Evolutionary conservation across 2,113 vertebrate genomes (phyloP), one percentile per base, ranked within the genome.

Genomic region (Datnioides undecimradiatus): DNA sequence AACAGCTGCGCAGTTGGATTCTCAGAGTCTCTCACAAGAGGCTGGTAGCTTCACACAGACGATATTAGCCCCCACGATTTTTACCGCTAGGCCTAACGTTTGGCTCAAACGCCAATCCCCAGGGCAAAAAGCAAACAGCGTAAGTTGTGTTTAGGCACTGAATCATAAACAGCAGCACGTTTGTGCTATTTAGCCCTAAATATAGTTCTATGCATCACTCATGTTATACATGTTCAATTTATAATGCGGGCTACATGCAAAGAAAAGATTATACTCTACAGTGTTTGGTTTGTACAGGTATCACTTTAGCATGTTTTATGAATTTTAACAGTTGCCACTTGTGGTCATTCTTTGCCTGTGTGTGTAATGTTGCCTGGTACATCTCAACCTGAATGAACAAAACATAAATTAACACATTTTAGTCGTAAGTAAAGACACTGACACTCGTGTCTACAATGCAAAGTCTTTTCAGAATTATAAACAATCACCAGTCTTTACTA

Each of bases 71-170:
- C 34, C 41, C 46, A 57, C 29, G 21, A 13, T 38, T 38, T 38
- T 68, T 54, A 17, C 38, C 49, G 33, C 38, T 57, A 21, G 17
- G 46, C 0, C 1, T 43, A 66, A 62, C 11, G 14, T n/a, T 40
- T 84, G 25, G 49, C 48, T 49, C 21, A 36, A 65, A 70, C 6
- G 17, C 48, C 40, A 64, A 64, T 6, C 3, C 8, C 71, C 19
- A 0, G 31, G 23, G 41, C 45, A 78, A 75, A 63, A 79, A 57
- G n/a, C 41, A 76, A 79, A 75, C 70, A 27, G 31, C 19, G 10
- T 27, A 57, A 43, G 49, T 62, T 69, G 14, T 49, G 33, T 40
- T 52, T 3, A 27, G 77, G 19, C 16, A 46, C 31, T 54, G 40
- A 54, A 55, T n/a, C n/a, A n/a, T n/a, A n/a, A n/a, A n/a, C n/a